Evolutionary conservation across 2,888 invertebrate genomes (phyloP).

Genomic region (Andrena flavipes): DNA sequence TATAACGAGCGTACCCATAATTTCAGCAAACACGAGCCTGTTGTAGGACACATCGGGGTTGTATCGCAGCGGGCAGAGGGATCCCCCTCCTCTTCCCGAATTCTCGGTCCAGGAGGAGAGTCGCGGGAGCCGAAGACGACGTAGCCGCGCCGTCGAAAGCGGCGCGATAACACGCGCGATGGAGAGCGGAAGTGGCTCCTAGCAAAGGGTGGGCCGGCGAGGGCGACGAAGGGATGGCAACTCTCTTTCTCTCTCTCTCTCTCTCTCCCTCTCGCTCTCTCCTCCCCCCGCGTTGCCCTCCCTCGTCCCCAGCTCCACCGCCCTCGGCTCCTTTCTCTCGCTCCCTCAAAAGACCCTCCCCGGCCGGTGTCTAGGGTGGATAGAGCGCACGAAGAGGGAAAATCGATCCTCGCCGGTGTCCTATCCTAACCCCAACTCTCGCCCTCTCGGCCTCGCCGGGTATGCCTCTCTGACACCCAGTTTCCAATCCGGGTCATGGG

Average conservation of each 20-base stretch:
- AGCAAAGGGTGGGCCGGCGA: slow-evolving; percentile 47
- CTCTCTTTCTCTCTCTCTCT: neutral
- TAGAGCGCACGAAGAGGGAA: slow-evolving; percentile 74
- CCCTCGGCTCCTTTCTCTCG: slow-evolving; percentile 6
- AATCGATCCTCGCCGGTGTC: slow-evolving; percentile 78
- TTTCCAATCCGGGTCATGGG: slow-evolving; percentile 83
- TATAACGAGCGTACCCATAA: neutral
- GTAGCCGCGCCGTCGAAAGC: slow-evolving; percentile 14
- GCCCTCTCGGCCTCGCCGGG: slow-evolving; percentile 72
- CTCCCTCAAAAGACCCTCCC: slow-evolving; percentile 43
- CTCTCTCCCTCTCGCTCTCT: neutral
- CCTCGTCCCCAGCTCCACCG: neutral
- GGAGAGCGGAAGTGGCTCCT: slow-evolving; percentile 52
- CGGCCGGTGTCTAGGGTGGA: slow-evolving; percentile 60
- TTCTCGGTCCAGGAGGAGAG: slow-evolving; percentile 23
- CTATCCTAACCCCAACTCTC: slow-evolving; percentile 79
- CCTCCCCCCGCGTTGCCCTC: neutral
- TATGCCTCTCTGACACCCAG: slow-evolving; percentile 75
- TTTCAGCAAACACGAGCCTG: no score
- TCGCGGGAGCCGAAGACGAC: slow-evolving; percentile 5
- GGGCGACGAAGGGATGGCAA: slow-evolving; percentile 13
- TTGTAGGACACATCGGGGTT: no score
- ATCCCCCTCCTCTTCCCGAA: neutral
- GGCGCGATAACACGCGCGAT: slow-evolving; percentile 19
- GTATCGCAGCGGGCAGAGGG: neutral